Conservation (phyloP, 2,113 vertebrate species). For the Actenoides lindsayi region DNA sequence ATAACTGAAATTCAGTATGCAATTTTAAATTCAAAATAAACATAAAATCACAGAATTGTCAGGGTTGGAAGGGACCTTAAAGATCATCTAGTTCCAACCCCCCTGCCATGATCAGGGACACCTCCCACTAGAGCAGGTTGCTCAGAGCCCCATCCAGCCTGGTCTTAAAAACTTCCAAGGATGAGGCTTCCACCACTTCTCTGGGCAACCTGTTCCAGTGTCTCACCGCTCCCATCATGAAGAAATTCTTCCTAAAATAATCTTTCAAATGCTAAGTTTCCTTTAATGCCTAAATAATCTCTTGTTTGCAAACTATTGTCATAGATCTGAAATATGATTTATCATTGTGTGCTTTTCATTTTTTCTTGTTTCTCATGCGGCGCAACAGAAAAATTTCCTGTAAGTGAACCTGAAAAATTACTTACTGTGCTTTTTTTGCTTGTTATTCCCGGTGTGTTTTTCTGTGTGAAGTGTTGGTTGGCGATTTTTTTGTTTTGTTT, state of each 20-base stretch:
- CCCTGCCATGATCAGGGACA: too few species aligned
- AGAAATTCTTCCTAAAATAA: neutral
- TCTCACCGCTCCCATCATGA: too few species aligned
- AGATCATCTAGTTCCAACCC: too few species aligned
- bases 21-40: neutral
- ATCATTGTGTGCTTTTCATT: slow-evolving; percentile 66
- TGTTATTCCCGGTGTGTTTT: slow-evolving; percentile 37
- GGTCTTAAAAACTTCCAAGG: too few species aligned
- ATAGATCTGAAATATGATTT: slow-evolving; percentile 33
- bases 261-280: neutral
- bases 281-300: neutral
- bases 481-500: neutral
- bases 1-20: neutral
- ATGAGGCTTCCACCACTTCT: too few species aligned
- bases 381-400: slow-evolving; percentile 74
- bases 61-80: too few species aligned
- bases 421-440: slow-evolving; percentile 24
- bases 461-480: slow-evolving; percentile 30
- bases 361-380: slow-evolving; percentile 74
- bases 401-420: slow-evolving; percentile 74
- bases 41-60: too few species aligned
- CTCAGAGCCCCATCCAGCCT: too few species aligned
- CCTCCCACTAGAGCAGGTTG: too few species aligned
- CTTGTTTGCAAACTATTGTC: slow-evolving; percentile 12
- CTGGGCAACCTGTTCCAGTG: too few species aligned